Percentiles rank a stretch among this genome's conserved stretches.
phyloP scores from a whole-genome alignment of 2,113 vertebrate genomes.

The Ophthalmolycus amberensis region DNA sequence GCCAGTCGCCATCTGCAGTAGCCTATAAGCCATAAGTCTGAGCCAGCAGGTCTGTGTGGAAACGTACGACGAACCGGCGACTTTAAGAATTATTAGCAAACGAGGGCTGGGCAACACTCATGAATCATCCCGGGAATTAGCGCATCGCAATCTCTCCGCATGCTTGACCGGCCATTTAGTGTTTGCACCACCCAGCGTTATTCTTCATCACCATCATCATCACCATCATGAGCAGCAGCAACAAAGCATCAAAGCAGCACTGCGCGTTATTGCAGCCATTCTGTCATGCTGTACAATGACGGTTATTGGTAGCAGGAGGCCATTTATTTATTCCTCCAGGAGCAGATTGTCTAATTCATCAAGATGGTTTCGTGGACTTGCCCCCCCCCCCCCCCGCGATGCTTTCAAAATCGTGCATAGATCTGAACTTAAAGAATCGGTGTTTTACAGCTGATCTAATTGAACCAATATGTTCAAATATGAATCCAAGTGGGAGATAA shows the following conservation, averaged over 20 bases:
- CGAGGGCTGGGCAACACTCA: conserved; percentile 24
- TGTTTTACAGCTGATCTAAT: neutral
- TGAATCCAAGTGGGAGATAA: neutral
- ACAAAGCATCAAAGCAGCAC: conserved; percentile 24
- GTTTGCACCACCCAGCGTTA: neutral
- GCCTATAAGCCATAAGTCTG: conserved; percentile 44
- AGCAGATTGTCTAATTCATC: conserved; percentile 40
- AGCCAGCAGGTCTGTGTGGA: conserved; percentile 56
- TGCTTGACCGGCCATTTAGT: conserved; percentile 45
- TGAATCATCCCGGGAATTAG: conserved; percentile 59
- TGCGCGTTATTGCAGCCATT: conserved; percentile 35
- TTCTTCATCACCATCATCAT: conserved; percentile 36
- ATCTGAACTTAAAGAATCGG: neutral
- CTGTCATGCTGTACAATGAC: conserved; percentile 46
- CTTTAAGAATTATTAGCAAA: conserved; percentile 56
- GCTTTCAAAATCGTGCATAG: neutral
- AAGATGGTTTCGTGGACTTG: conserved; percentile 14
- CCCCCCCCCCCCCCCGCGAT: neutral
- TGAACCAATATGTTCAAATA: neutral
- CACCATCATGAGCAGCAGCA: conserved; percentile 6
- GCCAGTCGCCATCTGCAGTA: conserved; percentile 57
- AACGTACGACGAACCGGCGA: conserved; percentile 48
- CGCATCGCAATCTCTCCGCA: conserved; percentile 19
- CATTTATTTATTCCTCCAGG: conserved; percentile 42
- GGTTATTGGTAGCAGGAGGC: conserved; percentile 48